Conservation (phyloP, 2,888 invertebrate genomes). For the Xestia rhomboidea region DNA sequence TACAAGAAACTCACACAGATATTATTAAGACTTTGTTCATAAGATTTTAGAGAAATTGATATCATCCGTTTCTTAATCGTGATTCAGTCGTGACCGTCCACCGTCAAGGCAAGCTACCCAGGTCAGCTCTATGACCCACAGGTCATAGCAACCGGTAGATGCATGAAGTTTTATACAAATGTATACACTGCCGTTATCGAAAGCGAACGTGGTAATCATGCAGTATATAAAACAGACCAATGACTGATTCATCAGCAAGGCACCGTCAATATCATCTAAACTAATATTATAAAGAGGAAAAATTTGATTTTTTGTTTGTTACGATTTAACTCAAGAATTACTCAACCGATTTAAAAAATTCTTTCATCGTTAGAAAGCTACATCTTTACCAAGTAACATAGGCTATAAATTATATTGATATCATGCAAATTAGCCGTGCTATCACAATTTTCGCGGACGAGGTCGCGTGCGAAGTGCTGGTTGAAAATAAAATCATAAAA, state of each 20-base stretch:
- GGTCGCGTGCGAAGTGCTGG: too few relatives aligned
- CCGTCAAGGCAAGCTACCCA: constrained; percentile 31
- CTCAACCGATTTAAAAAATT: too few relatives aligned
- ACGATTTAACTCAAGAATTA: too few relatives aligned
- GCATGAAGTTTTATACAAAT: constrained; percentile 46
- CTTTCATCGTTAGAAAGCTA: too few relatives aligned
- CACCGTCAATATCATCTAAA: neutral
- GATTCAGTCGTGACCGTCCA: constrained; percentile 27
- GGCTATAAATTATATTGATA: too few relatives aligned
- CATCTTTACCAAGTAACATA: too few relatives aligned
- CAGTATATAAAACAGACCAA: neutral
- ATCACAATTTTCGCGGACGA: too few relatives aligned
- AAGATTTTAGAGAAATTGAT: neutral
- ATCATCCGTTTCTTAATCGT: neutral
- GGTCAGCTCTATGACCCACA: constrained; percentile 44
- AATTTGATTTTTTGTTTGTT: too few relatives aligned
- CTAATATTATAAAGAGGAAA: too few relatives aligned
- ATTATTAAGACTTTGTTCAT: too few relatives aligned
- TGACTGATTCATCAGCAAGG: neutral
- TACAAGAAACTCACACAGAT: neutral
- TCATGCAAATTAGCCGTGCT: too few relatives aligned
- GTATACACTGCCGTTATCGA: neutral
- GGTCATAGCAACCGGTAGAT: constrained; percentile 40
- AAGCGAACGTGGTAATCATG: neutral
- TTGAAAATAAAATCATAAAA: neutral